These are phyloP conservation scores for Calameuta filiformis DNA, from an alignment of 2,888 invertebrate species.

Conservation along the genomic window DNA sequence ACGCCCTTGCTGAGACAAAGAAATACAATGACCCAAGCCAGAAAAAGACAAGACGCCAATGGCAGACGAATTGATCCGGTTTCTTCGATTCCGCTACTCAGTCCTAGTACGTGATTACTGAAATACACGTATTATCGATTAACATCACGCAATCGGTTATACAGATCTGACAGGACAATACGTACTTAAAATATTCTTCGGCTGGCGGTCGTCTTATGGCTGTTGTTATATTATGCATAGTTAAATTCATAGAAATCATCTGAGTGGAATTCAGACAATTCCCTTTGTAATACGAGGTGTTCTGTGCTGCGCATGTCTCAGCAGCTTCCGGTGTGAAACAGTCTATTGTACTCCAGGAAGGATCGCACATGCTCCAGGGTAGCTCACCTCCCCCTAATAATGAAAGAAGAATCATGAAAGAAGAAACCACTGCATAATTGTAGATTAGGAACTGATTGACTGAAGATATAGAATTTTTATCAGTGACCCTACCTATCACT, in stretches of 20 bases:
- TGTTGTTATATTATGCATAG: slow-evolving; percentile 67
- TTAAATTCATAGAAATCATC: slow-evolving; percentile 64
- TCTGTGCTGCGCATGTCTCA: slow-evolving; percentile 70
- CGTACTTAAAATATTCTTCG: slow-evolving; percentile 79
- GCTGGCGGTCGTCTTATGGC: slow-evolving; percentile 75
- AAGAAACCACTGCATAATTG: neutral
- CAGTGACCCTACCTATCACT: slow-evolving; percentile 68
- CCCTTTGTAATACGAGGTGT: slow-evolving; percentile 75
- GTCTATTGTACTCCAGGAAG: slow-evolving; percentile 78
- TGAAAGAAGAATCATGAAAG: neutral
- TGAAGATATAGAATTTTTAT: neutral
- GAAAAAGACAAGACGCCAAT: slow-evolving; percentile 78
- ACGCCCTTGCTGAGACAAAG: slow-evolving; percentile 83
- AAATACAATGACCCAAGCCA: slow-evolving; percentile 84
- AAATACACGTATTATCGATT: neutral
- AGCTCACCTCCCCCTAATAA: slow-evolving; percentile 60
- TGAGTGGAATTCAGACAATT: slow-evolving; percentile 73
- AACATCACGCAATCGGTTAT: neutral
- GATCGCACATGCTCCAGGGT: slow-evolving; percentile 80
- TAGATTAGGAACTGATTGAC: neutral
- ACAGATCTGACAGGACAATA: neutral
- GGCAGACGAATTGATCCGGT: slow-evolving; percentile 76
- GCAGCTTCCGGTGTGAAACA: slow-evolving; percentile 78
- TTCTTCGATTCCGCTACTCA: slow-evolving; percentile 80
- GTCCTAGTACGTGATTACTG: slow-evolving; percentile 72